These are phyloP conservation scores for Lethocerus indicus DNA, from an alignment of 1,140 invertebrate species.

Conservation along the genomic window DNA sequence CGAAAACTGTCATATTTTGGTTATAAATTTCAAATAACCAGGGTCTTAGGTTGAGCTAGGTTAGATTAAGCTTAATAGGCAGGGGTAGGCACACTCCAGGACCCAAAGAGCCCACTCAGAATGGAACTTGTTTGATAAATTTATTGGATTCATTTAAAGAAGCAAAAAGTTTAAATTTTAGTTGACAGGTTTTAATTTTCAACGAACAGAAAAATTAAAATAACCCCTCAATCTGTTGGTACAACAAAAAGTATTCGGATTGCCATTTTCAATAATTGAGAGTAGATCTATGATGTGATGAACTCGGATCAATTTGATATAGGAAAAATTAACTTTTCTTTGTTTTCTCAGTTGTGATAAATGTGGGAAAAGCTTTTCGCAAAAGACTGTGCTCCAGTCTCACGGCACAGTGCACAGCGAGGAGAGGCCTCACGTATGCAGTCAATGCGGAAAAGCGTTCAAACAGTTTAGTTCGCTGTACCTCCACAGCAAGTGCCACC, in stretches of 20 bases:
- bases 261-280: not conserved
- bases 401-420: conserved; percentile 20
- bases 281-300: not conserved
- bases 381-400: conserved; percentile 19
- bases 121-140: too few species aligned
- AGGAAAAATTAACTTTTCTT: conserved; percentile 11
- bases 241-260: not conserved
- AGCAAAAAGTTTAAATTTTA: too few species aligned
- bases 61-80: too few species aligned
- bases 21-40: not conserved
- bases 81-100: too few species aligned
- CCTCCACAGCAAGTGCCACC: conserved; percentile 19
- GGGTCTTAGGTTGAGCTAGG: too few species aligned
- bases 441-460: conserved; percentile 22
- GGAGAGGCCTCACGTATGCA: conserved; percentile 21
- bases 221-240: too few species aligned
- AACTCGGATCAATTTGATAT: too few species aligned
- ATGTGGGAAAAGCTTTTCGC: conserved; percentile 22
- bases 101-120: too few species aligned
- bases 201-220: too few species aligned
- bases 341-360: conserved; percentile 20
- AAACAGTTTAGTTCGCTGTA: conserved; percentile 20
- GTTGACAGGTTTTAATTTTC: too few species aligned
- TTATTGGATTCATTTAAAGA: too few species aligned
- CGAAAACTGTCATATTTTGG: not conserved